Conservation (phyloP, 2,797 vertebrate species). For the Meda fulgida region DNA sequence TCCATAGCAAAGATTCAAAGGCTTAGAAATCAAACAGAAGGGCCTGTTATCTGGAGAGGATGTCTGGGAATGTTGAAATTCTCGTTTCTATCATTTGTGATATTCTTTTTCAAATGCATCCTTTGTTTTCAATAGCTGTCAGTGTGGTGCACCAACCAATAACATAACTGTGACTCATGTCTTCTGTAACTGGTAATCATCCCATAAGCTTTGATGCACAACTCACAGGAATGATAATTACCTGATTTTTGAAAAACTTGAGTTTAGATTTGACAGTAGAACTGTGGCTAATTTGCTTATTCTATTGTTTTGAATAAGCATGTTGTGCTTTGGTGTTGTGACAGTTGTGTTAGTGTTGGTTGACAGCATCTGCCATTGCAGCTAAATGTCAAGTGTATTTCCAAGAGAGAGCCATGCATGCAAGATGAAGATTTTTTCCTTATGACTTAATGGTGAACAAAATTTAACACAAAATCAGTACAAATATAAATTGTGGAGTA, state of each 20-base stretch:
- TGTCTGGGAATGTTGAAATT: background rate
- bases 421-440: background rate
- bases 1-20: conserved; percentile 10
- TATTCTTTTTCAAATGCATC: background rate
- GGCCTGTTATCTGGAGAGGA: background rate
- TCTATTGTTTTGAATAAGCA: background rate
- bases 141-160: background rate
- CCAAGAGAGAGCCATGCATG: background rate
- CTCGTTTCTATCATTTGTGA: background rate
- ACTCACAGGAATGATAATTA: background rate
- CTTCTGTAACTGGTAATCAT: background rate
- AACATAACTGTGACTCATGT: background rate
- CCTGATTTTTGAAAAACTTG: background rate
- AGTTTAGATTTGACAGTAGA: background rate
- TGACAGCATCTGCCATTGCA: conserved; percentile 12
- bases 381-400: conserved; percentile 17
- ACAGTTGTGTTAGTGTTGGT: background rate
- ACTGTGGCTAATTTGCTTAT: background rate
- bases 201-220: background rate
- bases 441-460: background rate
- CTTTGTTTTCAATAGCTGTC: background rate
- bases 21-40: conserved; percentile 5
- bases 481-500: background rate
- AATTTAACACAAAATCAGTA: background rate
- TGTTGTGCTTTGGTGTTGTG: background rate